A percentile compares a stretch with the other conserved stretches of the same genome.
Evolutionary conservation across 2,113 vertebrate genomes (phyloP).

Genomic region (Melozone crissalis): DNA sequence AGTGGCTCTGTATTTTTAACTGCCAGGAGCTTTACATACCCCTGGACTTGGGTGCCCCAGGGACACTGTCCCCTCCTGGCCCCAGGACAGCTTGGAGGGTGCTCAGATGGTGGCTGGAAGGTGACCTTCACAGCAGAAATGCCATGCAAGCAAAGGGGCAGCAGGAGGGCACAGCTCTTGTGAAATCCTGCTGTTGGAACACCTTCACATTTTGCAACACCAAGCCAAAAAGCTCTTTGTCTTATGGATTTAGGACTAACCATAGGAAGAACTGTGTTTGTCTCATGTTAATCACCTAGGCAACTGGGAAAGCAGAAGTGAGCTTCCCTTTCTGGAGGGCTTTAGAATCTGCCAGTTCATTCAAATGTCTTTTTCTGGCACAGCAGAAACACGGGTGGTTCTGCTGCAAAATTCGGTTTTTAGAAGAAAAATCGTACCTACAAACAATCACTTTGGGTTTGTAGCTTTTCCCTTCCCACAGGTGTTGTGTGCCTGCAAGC

Average conservation of each 20-base stretch:
- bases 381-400: neutral
- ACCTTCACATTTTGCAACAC: neutral
- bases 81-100: neutral
- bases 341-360: constrained; percentile 22
- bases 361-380: neutral
- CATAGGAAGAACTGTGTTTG: constrained; percentile 31
- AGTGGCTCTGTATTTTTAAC: neutral
- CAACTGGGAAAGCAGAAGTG: constrained; percentile 58
- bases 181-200: neutral
- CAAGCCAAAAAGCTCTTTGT: constrained; percentile 23
- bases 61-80: neutral
- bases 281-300: constrained; percentile 59
- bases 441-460: neutral
- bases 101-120: neutral
- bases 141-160: neutral
- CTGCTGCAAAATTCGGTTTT: neutral
- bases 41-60: neutral
- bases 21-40: neutral
- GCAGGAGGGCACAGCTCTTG: neutral
- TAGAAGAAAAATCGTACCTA: neutral
- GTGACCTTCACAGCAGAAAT: neutral
- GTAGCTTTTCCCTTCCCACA: neutral
- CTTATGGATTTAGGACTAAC: neutral
- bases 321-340: constrained; percentile 12
- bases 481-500: neutral